Conservation (phyloP, 1,140 invertebrate genomes). For the Drosophila pseudoobscura region DNA sequence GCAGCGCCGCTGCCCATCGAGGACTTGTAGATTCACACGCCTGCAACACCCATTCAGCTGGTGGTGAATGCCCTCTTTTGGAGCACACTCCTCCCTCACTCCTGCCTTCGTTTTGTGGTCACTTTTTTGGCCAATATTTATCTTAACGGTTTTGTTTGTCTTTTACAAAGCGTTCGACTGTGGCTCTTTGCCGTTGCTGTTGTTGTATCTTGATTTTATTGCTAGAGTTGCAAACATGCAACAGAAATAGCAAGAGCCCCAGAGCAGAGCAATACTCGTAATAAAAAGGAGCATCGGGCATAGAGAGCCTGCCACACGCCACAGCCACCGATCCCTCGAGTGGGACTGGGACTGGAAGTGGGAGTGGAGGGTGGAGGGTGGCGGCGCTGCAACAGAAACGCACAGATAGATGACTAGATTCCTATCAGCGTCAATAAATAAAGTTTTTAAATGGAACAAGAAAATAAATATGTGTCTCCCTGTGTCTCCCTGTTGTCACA, state of each 20-base stretch:
- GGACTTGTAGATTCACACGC: slow-evolving; percentile 54
- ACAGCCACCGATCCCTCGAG: neutral
- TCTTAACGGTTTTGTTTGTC: slow-evolving; percentile 64
- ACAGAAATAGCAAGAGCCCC: slow-evolving; percentile 27
- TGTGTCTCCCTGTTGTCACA: slow-evolving; percentile 63
- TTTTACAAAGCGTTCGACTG: slow-evolving; percentile 39
- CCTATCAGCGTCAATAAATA: slow-evolving; percentile 80
- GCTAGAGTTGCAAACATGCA: slow-evolving; percentile 57
- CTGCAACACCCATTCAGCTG: slow-evolving; percentile 14
- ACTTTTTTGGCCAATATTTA: slow-evolving; percentile 62
- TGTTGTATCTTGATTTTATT: slow-evolving; percentile 71
- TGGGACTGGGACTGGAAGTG: neutral
- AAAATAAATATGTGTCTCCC: slow-evolving; percentile 76
- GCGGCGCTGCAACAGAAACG: slow-evolving; percentile 50
- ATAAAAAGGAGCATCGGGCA: slow-evolving; percentile 16
- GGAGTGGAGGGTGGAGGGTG: neutral
- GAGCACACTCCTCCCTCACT: neutral
- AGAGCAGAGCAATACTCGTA: slow-evolving; percentile 1
- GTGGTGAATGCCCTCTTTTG: neutral
- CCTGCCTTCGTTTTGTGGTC: slow-evolving; percentile 40
- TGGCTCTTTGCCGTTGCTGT: neutral
- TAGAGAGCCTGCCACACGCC: neutral
- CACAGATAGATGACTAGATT: slow-evolving; percentile 77
- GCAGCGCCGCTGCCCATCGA: slow-evolving; percentile 7
- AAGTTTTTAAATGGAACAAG: slow-evolving; percentile 81